phyloP scores from a whole-genome alignment of 30 jellyfish, hydroid and myxozoan species.

The Hydra vulgaris region DNA sequence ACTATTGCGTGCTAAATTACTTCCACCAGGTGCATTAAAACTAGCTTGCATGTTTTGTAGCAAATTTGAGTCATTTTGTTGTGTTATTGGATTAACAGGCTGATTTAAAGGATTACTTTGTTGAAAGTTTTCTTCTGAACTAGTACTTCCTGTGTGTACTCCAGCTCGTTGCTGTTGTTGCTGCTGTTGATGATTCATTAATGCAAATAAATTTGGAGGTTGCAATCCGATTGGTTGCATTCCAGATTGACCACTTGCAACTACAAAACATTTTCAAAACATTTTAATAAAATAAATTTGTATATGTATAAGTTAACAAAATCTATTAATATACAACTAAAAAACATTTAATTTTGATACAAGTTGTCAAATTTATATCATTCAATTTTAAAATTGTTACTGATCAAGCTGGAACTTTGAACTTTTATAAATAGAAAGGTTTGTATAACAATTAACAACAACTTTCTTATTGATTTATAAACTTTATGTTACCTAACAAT shows the following conservation, averaged over 20 bases:
- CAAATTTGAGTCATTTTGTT: neutral
- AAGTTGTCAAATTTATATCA: too few relatives aligned
- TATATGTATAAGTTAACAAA: too few relatives aligned
- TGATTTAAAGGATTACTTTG: neutral
- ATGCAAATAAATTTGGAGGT: slow-evolving; percentile 31
- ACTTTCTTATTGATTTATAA: too few relatives aligned
- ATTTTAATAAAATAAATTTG: too few relatives aligned
- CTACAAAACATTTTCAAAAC: neutral
- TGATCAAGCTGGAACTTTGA: too few relatives aligned
- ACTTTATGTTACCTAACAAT: too few relatives aligned
- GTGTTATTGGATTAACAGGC: neutral
- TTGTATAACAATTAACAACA: too few relatives aligned
- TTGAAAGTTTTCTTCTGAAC: neutral
- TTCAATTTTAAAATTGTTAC: too few relatives aligned
- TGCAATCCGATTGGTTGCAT: slow-evolving; percentile 64
- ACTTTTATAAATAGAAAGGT: too few relatives aligned
- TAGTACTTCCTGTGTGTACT: neutral
- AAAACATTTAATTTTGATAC: too few relatives aligned
- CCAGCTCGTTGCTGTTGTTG: slow-evolving; percentile 6
- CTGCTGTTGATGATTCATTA: slow-evolving; percentile 30
- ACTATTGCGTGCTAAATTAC: slow-evolving; percentile 13
- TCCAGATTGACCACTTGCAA: neutral
- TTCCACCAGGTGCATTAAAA: neutral
- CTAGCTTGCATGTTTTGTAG: slow-evolving; percentile 17
- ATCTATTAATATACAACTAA: too few relatives aligned